Conservation (phyloP, 2,113 vertebrate genomes). For the Cnemophilus loriae region DNA sequence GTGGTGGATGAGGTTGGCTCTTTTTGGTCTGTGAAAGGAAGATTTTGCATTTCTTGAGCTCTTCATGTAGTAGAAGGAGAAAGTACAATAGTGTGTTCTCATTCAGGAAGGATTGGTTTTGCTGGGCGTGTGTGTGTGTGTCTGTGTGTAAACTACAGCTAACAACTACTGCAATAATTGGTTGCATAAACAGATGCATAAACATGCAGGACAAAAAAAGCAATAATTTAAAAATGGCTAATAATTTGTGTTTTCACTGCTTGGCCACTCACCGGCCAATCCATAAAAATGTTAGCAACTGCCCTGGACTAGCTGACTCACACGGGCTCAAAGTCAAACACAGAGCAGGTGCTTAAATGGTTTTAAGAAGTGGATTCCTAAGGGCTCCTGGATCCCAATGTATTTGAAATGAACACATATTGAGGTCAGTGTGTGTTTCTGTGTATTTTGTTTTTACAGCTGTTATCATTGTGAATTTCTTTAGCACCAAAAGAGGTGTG, state of each 20-base stretch:
- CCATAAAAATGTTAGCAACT: neutral
- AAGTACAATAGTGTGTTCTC: neutral
- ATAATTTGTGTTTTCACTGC: neutral
- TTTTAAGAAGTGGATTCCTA: neutral
- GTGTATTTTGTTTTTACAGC: neutral
- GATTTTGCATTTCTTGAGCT: neutral
- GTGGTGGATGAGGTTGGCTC: neutral
- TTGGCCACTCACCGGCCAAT: accelerated
- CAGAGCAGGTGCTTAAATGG: neutral
- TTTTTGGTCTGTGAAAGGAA: neutral
- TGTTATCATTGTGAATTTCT: neutral
- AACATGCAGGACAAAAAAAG: neutral
- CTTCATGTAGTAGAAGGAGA: neutral
- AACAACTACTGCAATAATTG: slow-evolving; percentile 3
- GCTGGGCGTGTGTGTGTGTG: accelerated
- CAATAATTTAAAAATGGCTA: slow-evolving; percentile 30
- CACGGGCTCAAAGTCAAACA: neutral
- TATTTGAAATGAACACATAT: neutral
- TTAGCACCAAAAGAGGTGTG: neutral
- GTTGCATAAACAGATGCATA: neutral
- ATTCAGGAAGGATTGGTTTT: neutral
- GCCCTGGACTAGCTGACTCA: neutral
- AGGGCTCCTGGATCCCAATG: neutral
- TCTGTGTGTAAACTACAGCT: neutral
- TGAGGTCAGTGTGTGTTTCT: neutral